Conservation (phyloP, 2,113 vertebrate species). For the Lota lota region DNA sequence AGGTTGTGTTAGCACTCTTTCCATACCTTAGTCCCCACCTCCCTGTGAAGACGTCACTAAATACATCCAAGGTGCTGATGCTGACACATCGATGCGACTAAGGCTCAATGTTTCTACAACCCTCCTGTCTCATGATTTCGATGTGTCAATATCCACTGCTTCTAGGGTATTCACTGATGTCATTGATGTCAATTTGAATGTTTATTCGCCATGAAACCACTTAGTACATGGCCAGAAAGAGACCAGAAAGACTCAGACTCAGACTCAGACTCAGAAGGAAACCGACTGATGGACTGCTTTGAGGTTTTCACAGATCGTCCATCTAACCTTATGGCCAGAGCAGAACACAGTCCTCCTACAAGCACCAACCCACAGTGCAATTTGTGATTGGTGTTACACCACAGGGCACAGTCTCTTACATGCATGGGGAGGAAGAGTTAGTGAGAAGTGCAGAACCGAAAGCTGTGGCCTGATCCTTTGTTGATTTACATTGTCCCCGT, state of each 20-base stretch:
- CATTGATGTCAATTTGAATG: too few species aligned
- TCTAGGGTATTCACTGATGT: background rate
- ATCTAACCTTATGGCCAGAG: constrained; percentile 15
- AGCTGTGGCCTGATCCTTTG: constrained; percentile 5
- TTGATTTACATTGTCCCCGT: constrained; percentile 4
- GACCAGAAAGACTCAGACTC: too few species aligned
- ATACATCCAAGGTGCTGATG: background rate
- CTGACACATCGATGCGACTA: background rate
- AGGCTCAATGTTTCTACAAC: constrained; percentile 8
- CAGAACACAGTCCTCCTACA: constrained; percentile 17
- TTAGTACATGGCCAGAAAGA: too few species aligned
- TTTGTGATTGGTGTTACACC: constrained; percentile 18
- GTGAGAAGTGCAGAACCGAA: constrained; percentile 9
- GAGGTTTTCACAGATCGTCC: constrained; percentile 9
- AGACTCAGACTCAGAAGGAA: too few species aligned
- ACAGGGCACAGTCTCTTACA: constrained; percentile 10
- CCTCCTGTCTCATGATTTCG: constrained; percentile 1
- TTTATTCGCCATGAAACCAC: too few species aligned
- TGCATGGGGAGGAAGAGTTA: constrained; percentile 17
- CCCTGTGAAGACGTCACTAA: background rate
- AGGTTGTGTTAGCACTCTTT: background rate
- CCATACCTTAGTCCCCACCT: constrained; percentile 3
- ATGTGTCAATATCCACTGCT: background rate
- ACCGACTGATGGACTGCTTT: too few species aligned
- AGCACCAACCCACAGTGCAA: constrained; percentile 16